A percentile compares a stretch with the other conserved stretches of the same genome.
phyloP scores from a whole-genome alignment of 2,888 invertebrate genomes.

The Nemurella pictetii region DNA sequence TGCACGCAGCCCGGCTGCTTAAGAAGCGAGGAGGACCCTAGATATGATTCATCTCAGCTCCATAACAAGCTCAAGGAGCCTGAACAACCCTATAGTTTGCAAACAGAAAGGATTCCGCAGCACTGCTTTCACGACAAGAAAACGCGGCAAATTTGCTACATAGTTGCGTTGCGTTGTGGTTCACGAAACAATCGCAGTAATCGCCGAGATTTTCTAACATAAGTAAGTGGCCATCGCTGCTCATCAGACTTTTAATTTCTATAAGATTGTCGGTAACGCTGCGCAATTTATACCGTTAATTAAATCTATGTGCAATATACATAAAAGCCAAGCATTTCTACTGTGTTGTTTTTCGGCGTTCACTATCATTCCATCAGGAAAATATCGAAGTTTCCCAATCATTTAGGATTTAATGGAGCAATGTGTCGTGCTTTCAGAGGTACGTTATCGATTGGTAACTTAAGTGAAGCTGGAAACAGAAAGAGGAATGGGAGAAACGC shows the following conservation, averaged over 20 bases:
- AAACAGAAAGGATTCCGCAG: not conserved
- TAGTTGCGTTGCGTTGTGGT: too few relatives aligned
- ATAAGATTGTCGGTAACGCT: too few relatives aligned
- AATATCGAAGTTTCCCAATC: not conserved
- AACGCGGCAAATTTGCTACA: too few relatives aligned
- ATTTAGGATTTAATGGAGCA: not conserved
- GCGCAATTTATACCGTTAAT: too few relatives aligned
- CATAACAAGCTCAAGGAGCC: not conserved
- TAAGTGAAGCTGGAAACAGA: not conserved
- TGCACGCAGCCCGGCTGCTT: not conserved
- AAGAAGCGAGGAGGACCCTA: not conserved
- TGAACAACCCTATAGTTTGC: not conserved
- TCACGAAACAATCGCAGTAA: too few relatives aligned
- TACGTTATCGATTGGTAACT: not conserved
- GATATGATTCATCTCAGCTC: slow-evolving; percentile 20
- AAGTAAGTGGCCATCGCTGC: too few relatives aligned
- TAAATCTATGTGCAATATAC: too few relatives aligned
- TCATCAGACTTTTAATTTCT: too few relatives aligned
- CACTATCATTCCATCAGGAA: not conserved
- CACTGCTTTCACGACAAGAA: too few relatives aligned
- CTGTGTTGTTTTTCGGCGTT: too few relatives aligned
- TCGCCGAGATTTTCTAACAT: too few relatives aligned
- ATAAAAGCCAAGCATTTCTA: too few relatives aligned
- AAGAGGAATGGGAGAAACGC: not conserved
- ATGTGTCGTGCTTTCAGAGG: not conserved